phyloP scores from a whole-genome alignment of 1,140 invertebrate genomes.

The Coptotermes formosanus region DNA sequence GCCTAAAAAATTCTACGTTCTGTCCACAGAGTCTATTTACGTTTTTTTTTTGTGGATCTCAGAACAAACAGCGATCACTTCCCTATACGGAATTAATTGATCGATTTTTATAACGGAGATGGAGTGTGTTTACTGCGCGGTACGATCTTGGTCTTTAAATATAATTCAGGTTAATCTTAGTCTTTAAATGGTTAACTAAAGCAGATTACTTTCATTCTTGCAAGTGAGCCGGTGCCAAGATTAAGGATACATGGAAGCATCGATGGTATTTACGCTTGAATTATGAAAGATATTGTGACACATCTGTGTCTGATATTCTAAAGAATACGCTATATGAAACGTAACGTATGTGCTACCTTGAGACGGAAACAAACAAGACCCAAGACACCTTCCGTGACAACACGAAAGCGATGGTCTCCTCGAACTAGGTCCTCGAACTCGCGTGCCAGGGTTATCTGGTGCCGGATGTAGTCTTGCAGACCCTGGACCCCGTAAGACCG shows the following conservation, averaged over 20 bases:
- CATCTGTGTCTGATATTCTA: neutral
- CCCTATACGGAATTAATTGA: no score
- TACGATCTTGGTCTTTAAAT: no score
- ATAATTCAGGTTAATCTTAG: no score
- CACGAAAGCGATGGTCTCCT: slow-evolving; percentile 78
- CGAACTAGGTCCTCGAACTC: slow-evolving; percentile 73
- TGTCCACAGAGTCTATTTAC: no score
- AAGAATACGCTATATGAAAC: neutral
- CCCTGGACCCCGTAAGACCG: slow-evolving; percentile 86
- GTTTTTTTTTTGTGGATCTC: no score
- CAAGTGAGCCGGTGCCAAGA: neutral
- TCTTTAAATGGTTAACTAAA: no score
- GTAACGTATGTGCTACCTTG: slow-evolving; percentile 58
- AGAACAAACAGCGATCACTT: no score
- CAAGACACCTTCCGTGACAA: slow-evolving; percentile 82
- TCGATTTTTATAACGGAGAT: no score
- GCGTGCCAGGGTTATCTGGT: slow-evolving; percentile 74
- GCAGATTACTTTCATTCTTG: neutral
- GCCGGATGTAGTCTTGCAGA: slow-evolving; percentile 84
- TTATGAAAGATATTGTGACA: neutral
- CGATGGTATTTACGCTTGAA: neutral
- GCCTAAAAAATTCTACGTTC: no score
- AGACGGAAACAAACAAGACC: slow-evolving; percentile 93
- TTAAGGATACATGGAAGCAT: neutral
- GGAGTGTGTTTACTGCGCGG: no score